These are phyloP conservation scores for Semaprochilodus insignis DNA, from an alignment of 2,797 vertebrate genomes.

Conservation along the genomic window DNA sequence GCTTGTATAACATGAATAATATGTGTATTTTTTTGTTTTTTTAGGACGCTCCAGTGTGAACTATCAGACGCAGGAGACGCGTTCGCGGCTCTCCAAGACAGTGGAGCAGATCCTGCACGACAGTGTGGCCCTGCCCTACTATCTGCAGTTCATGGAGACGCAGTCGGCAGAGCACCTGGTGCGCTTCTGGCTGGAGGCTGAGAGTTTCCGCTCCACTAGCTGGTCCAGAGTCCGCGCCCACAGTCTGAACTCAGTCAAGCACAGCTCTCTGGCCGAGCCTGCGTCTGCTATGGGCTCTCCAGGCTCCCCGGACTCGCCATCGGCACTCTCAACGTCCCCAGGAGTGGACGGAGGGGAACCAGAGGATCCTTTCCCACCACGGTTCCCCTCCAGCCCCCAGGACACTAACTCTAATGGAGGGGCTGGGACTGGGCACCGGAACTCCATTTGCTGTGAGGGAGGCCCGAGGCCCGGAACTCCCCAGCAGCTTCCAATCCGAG, in stretches of 20 bases:
- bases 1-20: background rate
- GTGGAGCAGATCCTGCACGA: slow-evolving; percentile 93
- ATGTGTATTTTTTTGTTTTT: background rate
- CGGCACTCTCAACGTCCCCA: slow-evolving; percentile 26
- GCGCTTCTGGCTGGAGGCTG: slow-evolving; percentile 95
- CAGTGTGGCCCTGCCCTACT: slow-evolving; percentile 90
- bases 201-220: slow-evolving; percentile 93
- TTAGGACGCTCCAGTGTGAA: slow-evolving; percentile 97
- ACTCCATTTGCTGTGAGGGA: slow-evolving; percentile 44
- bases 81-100: slow-evolving; percentile 95
- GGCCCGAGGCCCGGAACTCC: slow-evolving; percentile 57
- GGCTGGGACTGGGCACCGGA: slow-evolving; percentile 63
- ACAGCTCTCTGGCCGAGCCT: slow-evolving; percentile 93
- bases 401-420: slow-evolving; percentile 66
- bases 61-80: slow-evolving; percentile 92
- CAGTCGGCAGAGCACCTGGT: slow-evolving; percentile 92
- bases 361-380: slow-evolving; percentile 46
- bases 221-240: slow-evolving; percentile 95
- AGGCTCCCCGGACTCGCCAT: slow-evolving; percentile 61
- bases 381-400: slow-evolving; percentile 55
- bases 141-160: slow-evolving; percentile 91
- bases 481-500: slow-evolving; percentile 48
- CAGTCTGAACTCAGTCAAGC: slow-evolving; percentile 96
- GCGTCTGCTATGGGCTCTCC: slow-evolving; percentile 71
- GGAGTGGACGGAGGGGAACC: slow-evolving; percentile 49